Base-by-base conservation (phyloP, 2,888 invertebrate genomes). In the Psylliodes chrysocephalus region DNA sequence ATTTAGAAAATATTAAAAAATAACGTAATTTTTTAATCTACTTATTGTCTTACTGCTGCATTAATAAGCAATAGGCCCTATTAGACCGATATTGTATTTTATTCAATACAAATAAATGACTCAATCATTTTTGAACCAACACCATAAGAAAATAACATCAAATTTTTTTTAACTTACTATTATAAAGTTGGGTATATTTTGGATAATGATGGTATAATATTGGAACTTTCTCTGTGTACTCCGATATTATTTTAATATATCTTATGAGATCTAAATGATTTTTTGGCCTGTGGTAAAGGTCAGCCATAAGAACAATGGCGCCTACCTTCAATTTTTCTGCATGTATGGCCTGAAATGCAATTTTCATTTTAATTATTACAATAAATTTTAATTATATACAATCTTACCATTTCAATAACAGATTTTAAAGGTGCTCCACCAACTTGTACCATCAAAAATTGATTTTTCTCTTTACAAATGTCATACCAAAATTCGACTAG, bases 161-260 rank as follows among this genome's bases (percentile, higher is more conserved):
- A n/a, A n/a, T n/a, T n/a, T n/a, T n/a, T n/a, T n/a, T n/a, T n/a
- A n/a, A 85, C 89, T 88, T 84, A 94, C 94, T 83, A 68, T 89
- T 86, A 35, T 94, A 89, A 64, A 67, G 33, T 38, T 88, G 88
- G 28, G 89, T 90, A 79, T 90, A 87, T 65, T 84, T 84, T 0
- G 94, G 94, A 73, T 93, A 91, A 77, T 95, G 94, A 77, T 95
- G 95, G 78, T 94, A 94, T 17, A 93, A 84, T 53, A 95, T 86
- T 0, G 95, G 95, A 1, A 90, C 87, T 5, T 88, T 88, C 19
- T 73, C 71, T 33, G 73, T 75, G 54, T 69, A 70, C 51, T 73
- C 70, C 7, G 75, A 73, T n/a, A 95, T 87, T 49, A 86, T 78
- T 71, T 86, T 86, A 49, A 93, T 84, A 76, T 93, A 93, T 59